phyloP scores from a whole-genome alignment of 2,888 invertebrate genomes.

The Sinelater perroti region DNA sequence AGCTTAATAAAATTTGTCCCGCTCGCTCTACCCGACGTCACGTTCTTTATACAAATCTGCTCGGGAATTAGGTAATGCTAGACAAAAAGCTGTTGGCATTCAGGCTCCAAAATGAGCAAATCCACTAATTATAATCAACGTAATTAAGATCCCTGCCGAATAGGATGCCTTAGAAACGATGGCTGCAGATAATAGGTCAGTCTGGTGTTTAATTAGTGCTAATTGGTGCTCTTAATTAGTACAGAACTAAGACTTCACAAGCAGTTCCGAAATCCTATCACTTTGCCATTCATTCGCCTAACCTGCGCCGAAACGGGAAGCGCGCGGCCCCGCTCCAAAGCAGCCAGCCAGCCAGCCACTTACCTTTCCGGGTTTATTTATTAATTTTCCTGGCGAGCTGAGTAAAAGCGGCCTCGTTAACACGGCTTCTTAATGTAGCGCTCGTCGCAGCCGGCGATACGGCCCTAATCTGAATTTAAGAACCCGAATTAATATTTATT shows the following conservation, averaged over 20 bases:
- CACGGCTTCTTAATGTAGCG: conserved; percentile 1
- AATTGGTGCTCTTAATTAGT: conserved; percentile 61
- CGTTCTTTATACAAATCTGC: conserved; percentile 21
- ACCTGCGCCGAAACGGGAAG: conserved; percentile 23
- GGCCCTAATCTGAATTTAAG: conserved; percentile 13
- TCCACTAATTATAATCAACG: conserved; percentile 53
- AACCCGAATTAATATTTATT: conserved; percentile 26
- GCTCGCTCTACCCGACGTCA: conserved; percentile 1
- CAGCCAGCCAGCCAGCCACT: conserved; percentile 16
- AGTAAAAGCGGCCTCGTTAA: conserved; percentile 11
- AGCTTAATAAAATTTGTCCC: conserved; percentile 5
- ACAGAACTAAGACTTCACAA: conserved; percentile 60
- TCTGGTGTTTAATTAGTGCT: conserved; percentile 60
- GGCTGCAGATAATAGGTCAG: conserved; percentile 59
- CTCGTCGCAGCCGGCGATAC: background rate
- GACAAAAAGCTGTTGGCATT: conserved; percentile 37
- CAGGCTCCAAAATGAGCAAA: conserved; percentile 49
- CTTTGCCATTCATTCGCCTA: conserved; percentile 47
- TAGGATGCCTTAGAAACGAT: conserved; percentile 55
- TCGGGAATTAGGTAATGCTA: conserved; percentile 30
- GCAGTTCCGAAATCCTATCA: conserved; percentile 58
- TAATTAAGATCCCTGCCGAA: conserved; percentile 52
- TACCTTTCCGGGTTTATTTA: conserved; percentile 19
- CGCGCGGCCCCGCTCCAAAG: conserved; percentile 20
- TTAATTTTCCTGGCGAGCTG: conserved; percentile 15